Evolutionary conservation across 2,113 vertebrate species (phyloP), one percentile per base, ranked within the genome.

Genomic region (Bos indicus): DNA sequence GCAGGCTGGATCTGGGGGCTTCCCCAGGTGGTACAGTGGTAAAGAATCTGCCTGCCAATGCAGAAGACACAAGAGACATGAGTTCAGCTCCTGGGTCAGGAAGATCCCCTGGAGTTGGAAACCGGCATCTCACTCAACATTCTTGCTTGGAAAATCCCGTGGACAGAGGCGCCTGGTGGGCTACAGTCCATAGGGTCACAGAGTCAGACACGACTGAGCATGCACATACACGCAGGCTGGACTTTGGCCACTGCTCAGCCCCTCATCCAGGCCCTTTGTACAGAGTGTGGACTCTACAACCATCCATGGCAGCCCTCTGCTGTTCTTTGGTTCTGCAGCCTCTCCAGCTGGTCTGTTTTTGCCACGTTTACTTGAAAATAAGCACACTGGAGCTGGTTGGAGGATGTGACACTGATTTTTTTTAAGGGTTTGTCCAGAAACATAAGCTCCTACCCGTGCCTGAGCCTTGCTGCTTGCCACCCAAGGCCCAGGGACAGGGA

Each of bases 271-370:
- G 21, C 52, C 56, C n/a, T 89, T n/a, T 40, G 86, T 0, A 12
- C 48, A 59, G 30, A 12, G 21, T 17, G 0, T 1, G 1, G 77
- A 5, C 51, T 30, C n/a, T 3, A 14, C 19, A 21, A 6, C 28
- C 1, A 0, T 7, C 30, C n/a, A 1, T 2, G 51, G 91, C 16
- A 2, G 14, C 6, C 25, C 26, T 40, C 83, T n/a, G 77, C 43
- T 48, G 1, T 51, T 51, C 64, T 25, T 62, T 25, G 4, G 4
- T 2, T 2, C 46, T 30, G 14, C 4, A 5, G 2, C 33, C 26
- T 95, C n/a, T 51, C 2, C 7, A 52, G 90, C 43, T 33, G 17
- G 4, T 4, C 26, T 36, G 48, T 48, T 48, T 74, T 71, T 26
- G 52, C 90, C 12, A 51, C 26, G 6, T n/a, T 43, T 33, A 40